These are phyloP conservation scores for Brachyhypopomus occidentalis DNA, from an alignment of 2,113 vertebrate species.

Conservation along the genomic window DNA sequence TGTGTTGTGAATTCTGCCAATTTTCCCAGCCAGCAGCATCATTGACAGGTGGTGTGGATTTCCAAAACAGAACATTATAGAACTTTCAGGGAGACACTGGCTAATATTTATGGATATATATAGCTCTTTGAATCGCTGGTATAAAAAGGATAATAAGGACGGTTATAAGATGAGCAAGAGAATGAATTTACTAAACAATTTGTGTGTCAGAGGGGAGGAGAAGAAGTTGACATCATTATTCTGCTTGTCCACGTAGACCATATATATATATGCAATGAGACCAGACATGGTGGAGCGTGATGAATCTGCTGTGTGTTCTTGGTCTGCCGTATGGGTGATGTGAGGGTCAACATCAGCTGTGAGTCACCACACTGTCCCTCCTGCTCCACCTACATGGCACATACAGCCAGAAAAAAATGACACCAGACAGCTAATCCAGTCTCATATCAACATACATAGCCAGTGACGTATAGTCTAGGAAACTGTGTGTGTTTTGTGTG, in stretches of 20 bases:
- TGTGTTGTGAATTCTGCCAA: no score
- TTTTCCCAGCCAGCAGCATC: no score
- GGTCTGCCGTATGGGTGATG: no score
- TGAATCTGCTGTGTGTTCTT: constrained; percentile 14
- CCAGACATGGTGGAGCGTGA: not conserved
- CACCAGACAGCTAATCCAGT: constrained; percentile 2
- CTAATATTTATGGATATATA: constrained; percentile 39
- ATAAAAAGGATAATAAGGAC: no score
- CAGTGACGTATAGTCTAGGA: constrained; percentile 21
- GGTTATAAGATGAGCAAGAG: no score
- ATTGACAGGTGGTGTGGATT: no score
- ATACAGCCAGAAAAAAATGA: constrained; percentile 2
- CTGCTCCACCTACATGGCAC: constrained; percentile 15
- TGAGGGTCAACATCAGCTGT: no score
- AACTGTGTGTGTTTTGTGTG: not conserved
- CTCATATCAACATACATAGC: constrained; percentile 28
- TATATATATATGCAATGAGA: not conserved
- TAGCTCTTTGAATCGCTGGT: not conserved
- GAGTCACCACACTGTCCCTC: not conserved
- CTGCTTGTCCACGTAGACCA: not conserved
- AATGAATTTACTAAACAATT: not conserved
- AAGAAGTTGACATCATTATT: no score
- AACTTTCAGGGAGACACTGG: not conserved
- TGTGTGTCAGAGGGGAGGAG: constrained; percentile 8
- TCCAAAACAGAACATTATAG: constrained; percentile 8